Percentiles rank a stretch among this genome's conserved stretches.
phyloP scores from a whole-genome alignment of 2,797 vertebrate genomes.

The Carapus acus region DNA sequence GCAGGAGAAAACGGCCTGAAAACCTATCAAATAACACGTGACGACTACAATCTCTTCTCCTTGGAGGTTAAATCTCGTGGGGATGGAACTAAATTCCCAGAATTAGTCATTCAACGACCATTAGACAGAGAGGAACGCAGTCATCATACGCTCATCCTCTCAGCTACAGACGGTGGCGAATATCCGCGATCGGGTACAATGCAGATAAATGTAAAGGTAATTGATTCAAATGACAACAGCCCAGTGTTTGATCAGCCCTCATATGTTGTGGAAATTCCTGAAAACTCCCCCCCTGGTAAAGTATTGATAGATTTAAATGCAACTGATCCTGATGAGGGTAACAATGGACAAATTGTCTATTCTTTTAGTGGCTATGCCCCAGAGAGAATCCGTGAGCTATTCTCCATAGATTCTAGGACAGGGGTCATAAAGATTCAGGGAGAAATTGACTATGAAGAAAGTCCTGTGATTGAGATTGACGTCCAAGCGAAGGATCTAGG shows the following conservation, averaged over 20 bases:
- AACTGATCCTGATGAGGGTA: conserved; percentile 95
- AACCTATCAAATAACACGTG: conserved; percentile 94
- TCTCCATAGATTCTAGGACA: conserved; percentile 94
- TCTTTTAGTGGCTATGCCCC: conserved; percentile 94
- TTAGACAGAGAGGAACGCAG: conserved; percentile 94
- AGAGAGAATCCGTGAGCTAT: conserved; percentile 90
- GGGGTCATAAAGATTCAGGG: conserved; percentile 95
- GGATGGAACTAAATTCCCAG: conserved; percentile 96
- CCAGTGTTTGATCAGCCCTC: conserved; percentile 92
- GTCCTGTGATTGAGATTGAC: conserved; percentile 91
- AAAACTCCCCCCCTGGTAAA: conserved; percentile 89
- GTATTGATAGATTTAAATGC: conserved; percentile 93
- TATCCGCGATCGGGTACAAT: conserved; percentile 91
- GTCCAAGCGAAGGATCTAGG: conserved; percentile 94
- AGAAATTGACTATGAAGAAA: conserved; percentile 97
- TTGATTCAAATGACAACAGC: conserved; percentile 98
- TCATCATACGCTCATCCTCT: conserved; percentile 93
- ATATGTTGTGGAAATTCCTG: conserved; percentile 92
- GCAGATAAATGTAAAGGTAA: conserved; percentile 96
- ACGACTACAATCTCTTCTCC: conserved; percentile 96
- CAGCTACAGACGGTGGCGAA: conserved; percentile 91
- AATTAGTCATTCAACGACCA: conserved; percentile 93
- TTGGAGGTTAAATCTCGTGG: conserved; percentile 96
- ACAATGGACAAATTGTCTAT: conserved; percentile 94
- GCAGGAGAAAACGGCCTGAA: conserved; percentile 93